Percentiles rank a stretch among this genome's conserved stretches.
phyloP scores from a whole-genome alignment of 1,140 invertebrate species.

The Probaryconus sp. region DNA sequence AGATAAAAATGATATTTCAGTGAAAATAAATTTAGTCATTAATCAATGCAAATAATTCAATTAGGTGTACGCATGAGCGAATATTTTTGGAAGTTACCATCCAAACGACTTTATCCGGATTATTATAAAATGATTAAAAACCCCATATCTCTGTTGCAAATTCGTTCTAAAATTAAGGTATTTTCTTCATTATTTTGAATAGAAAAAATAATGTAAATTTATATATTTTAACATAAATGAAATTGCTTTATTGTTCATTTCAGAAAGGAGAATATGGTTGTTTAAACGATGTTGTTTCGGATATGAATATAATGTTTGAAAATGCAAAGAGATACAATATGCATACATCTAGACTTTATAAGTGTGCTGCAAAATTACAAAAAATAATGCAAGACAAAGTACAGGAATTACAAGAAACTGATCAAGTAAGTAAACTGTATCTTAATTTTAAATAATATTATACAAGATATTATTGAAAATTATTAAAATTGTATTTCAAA shows the following conservation, averaged over 20 bases:
- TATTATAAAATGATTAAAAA: constrained; percentile 98
- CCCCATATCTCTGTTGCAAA: constrained; percentile 95
- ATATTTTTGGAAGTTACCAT: constrained; percentile 95
- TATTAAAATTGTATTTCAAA: background rate
- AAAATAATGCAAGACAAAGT: constrained; percentile 91
- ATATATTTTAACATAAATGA: constrained; percentile 2
- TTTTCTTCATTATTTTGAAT: constrained; percentile 12
- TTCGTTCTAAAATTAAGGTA: constrained; percentile 93
- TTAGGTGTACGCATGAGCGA: constrained; percentile 87
- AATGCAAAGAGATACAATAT: constrained; percentile 97
- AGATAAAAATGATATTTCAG: constrained; percentile 18
- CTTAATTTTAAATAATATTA: constrained; percentile 16
- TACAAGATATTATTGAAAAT: background rate
- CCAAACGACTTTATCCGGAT: constrained; percentile 94
- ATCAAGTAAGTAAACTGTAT: constrained; percentile 80
- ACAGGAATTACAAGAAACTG: constrained; percentile 88
- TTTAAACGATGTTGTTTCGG: constrained; percentile 93
- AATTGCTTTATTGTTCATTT: constrained; percentile 48
- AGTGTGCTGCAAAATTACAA: constrained; percentile 88
- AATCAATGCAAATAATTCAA: background rate
- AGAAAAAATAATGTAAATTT: constrained; percentile 15
- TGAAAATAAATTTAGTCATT: too few relatives aligned
- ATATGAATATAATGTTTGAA: constrained; percentile 99
- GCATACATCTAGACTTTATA: constrained; percentile 91
- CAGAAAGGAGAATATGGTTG: constrained; percentile 90